Conservation (phyloP, 2,113 vertebrate genomes). For the Prunella himalayana region DNA sequence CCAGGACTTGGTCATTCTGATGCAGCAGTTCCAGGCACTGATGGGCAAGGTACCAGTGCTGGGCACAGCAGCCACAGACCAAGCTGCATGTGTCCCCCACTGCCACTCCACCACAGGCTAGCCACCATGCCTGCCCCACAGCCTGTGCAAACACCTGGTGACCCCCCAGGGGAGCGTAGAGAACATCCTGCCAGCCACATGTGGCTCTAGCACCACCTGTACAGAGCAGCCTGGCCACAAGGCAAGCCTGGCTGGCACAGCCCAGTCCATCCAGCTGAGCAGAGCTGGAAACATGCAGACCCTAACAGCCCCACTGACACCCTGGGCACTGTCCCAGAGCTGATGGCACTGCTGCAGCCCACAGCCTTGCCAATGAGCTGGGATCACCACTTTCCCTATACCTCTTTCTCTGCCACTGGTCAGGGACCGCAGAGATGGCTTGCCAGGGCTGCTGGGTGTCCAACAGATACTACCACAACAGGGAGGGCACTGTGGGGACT, state of each 20-base stretch:
- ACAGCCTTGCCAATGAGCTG: not conserved
- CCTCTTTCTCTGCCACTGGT: not conserved
- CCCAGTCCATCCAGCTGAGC: not conserved
- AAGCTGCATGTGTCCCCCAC: not conserved
- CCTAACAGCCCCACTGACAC: not conserved
- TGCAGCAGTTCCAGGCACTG: conserved; percentile 50
- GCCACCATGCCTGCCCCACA: not conserved
- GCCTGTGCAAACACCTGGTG: not conserved
- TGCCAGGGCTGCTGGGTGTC: not conserved
- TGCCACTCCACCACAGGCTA: not conserved
- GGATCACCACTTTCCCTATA: not conserved
- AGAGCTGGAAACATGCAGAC: not conserved
- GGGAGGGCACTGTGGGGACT: not conserved
- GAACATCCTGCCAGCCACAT: not conserved
- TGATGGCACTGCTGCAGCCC: not conserved
- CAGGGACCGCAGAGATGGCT: not conserved
- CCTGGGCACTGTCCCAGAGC: not conserved
- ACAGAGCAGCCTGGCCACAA: not conserved
- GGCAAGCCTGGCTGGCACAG: not conserved
- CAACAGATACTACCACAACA: not conserved
- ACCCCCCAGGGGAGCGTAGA: not conserved
- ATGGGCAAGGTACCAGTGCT: conserved; percentile 66
- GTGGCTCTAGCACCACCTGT: not conserved
- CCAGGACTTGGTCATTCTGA: conserved; percentile 56
- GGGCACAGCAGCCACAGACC: rapidly evolving